Evolutionary conservation across 2,113 vertebrate species (phyloP).

Genomic region (Platycercus adscitus): DNA sequence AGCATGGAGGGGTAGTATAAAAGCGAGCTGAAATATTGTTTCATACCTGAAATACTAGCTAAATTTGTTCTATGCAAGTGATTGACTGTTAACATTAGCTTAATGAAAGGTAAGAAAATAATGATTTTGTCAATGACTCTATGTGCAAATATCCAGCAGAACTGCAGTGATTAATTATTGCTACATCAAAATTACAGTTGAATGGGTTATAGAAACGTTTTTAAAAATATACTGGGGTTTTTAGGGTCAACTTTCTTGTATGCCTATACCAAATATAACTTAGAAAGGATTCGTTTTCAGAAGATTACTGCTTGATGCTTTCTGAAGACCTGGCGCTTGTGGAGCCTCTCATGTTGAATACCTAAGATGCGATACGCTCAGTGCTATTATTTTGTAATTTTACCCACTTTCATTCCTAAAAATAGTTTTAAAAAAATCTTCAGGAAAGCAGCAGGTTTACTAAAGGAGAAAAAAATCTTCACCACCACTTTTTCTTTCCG

Average conservation of each 20-base stretch:
- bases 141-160: background rate
- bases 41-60: background rate
- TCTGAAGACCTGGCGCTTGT: background rate
- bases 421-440: background rate
- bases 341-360: background rate
- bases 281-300: background rate
- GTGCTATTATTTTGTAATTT: background rate
- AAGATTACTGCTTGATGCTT: background rate
- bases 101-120: background rate
- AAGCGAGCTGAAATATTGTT: background rate
- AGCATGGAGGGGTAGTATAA: background rate
- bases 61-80: background rate
- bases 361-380: background rate
- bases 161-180: background rate
- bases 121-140: background rate
- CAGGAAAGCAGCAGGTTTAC: background rate
- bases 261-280: background rate
- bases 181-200: background rate
- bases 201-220: background rate
- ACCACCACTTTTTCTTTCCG: background rate
- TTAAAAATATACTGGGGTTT: background rate
- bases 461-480: background rate
- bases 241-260: background rate
- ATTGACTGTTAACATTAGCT: background rate
- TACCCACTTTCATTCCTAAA: background rate